Conservation (phyloP, 2,888 invertebrate species). For the Nesidiocoris tenuis region DNA sequence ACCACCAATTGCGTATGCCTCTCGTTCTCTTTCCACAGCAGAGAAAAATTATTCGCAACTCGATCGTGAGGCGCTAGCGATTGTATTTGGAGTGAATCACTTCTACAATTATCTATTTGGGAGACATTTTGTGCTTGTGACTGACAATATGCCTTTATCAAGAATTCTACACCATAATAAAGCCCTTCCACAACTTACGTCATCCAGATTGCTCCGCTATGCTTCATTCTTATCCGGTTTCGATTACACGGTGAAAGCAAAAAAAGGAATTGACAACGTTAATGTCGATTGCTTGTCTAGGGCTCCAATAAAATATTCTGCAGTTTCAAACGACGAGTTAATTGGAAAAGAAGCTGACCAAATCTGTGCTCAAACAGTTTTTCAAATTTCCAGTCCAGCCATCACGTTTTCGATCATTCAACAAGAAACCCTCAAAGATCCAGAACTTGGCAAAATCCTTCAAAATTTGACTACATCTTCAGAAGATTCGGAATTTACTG, state of each 20-base stretch:
- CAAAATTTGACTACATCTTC: background rate
- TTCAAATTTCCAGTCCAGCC: background rate
- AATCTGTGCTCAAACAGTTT: no score
- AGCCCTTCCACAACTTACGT: background rate
- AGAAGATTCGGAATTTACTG: background rate
- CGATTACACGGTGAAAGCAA: background rate
- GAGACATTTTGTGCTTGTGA: background rate
- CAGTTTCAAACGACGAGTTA: no score
- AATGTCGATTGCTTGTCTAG: background rate
- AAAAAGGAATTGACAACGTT: background rate
- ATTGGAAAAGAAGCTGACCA: no score
- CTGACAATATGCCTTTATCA: background rate
- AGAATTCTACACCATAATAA: background rate
- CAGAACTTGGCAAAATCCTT: background rate
- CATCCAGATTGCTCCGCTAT: background rate
- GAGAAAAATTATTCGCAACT: constrained; percentile 13
- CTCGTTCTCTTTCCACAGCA: background rate
- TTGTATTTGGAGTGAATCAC: background rate
- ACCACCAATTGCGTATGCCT: constrained; percentile 26
- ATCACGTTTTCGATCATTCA: background rate
- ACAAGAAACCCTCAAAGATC: background rate
- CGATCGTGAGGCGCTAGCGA: constrained; percentile 16
- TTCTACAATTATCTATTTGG: background rate
- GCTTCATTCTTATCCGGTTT: background rate
- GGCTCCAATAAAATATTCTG: no score